Evolutionary conservation across 2,797 vertebrate species (phyloP).

Genomic region (Coregonus suidteri): DNA sequence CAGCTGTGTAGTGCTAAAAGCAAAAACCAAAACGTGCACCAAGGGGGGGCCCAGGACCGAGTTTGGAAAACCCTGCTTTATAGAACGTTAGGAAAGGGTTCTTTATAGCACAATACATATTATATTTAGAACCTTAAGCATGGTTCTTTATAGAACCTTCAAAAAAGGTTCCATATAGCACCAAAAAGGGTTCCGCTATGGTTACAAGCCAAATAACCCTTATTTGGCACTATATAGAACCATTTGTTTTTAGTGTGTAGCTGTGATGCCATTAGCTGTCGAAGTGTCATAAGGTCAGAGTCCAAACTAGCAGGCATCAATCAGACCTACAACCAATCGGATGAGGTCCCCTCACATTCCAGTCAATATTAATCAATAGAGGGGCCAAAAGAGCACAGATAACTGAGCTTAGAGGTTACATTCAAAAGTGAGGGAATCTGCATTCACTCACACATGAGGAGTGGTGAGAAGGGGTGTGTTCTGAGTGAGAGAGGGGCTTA

Average conservation of each 20-base stretch:
- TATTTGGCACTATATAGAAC: too few relatives aligned
- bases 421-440: constrained; percentile 14
- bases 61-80: too few relatives aligned
- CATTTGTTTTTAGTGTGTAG: not conserved
- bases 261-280: constrained; percentile 5
- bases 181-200: too few relatives aligned
- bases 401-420: constrained; percentile 7
- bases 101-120: too few relatives aligned
- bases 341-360: constrained; percentile 9
- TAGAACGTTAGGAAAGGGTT: too few relatives aligned
- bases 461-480: constrained; percentile 19
- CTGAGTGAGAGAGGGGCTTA: constrained; percentile 16
- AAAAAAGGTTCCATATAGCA: not conserved
- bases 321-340: not conserved
- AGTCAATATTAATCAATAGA: constrained; percentile 32
- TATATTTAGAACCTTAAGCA: too few relatives aligned
- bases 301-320: constrained; percentile 11
- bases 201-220: too few relatives aligned
- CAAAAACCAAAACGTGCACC: too few relatives aligned
- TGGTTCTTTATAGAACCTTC: not conserved
- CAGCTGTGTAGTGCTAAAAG: too few relatives aligned
- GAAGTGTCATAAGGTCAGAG: constrained; percentile 13
- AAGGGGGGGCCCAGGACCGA: too few relatives aligned
- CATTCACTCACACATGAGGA: not conserved
- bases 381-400: constrained; percentile 37